Evolutionary conservation across 2,888 invertebrate species (phyloP), one percentile per base, ranked within the genome.

Genomic region (Scaptodrosophila latifasciaeformis): DNA sequence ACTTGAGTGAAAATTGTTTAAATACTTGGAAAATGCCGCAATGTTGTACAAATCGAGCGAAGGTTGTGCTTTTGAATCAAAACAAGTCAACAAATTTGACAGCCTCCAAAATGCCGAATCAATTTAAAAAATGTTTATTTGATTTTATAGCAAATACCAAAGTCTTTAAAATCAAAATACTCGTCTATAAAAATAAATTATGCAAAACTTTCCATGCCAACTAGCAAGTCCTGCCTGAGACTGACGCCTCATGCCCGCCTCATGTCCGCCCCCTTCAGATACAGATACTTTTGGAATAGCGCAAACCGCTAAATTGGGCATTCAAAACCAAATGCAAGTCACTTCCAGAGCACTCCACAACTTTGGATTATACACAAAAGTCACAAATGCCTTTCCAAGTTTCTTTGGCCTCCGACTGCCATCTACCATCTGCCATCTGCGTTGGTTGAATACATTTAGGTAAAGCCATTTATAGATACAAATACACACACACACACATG

Each of bases 321-420:
- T 65, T 51, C 60, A 68, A 64, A 59, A 17, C 35, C 53, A 52
- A 34, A 43, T 18, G 50, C 53, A 34, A n/a, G 58, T 39, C 47
- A 35, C 27, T 12, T 15, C 52, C 48, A 49, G 50, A 37, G 37
- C 17, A 7, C 18, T 7, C 18, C 15, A 10, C 1, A 17, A 37
- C 18, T 6, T 17, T 10, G 18, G 17, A 18, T 37, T 37, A 31
- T 47, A 62, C 57, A 53, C 55, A 55, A 50, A 50, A 72, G 58
- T 63, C 77, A 56, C 59, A 66, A 72, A 75, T 74, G 72, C 81
- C 77, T 80, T 17, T 37, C 15, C n/a, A n/a, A n/a, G n/a, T n/a
- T n/a, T n/a, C n/a, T n/a, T n/a, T n/a, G n/a, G n/a, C n/a, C n/a
- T n/a, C n/a, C n/a, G n/a, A n/a, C n/a, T 62, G 39, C 48, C 55